A percentile compares a stretch with the other conserved stretches of the same genome.
phyloP scores from a whole-genome alignment of 2,888 invertebrate species.

The Drosophila parthenogenetica region DNA sequence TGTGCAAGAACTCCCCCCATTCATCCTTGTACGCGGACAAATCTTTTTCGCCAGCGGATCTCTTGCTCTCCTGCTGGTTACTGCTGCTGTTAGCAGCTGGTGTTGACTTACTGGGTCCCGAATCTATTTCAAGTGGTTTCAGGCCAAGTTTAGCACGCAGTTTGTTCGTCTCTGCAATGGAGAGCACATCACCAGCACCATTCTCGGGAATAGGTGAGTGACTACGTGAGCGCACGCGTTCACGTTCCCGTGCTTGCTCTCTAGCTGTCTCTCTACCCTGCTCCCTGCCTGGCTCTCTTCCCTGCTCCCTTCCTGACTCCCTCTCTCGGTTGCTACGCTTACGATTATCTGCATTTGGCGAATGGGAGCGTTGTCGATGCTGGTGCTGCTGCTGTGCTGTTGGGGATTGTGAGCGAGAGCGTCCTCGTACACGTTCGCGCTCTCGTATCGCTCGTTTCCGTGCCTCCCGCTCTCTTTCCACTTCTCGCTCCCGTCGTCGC shows the following conservation, averaged over 20 bases:
- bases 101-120: conserved; percentile 82
- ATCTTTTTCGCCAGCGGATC: conserved; percentile 69
- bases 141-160: conserved; percentile 96
- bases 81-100: conserved; percentile 35
- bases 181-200: conserved; percentile 87
- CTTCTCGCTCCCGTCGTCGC: conserved; percentile 56
- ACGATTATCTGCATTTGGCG: conserved; percentile 64
- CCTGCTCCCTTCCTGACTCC: background rate
- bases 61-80: conserved; percentile 49
- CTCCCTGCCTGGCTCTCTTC: background rate
- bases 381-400: background rate
- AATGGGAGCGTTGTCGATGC: conserved; percentile 65
- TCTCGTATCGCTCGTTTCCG: conserved; percentile 46
- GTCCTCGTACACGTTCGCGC: conserved; percentile 50
- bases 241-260: conserved; percentile 26
- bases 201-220: conserved; percentile 83
- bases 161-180: conserved; percentile 94
- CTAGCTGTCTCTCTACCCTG: conserved; percentile 33
- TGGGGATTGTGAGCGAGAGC: conserved; percentile 49
- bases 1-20: conserved; percentile 93
- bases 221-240: conserved; percentile 47
- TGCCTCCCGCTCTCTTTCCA: conserved; percentile 63
- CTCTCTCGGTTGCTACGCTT: conserved; percentile 28
- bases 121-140: conserved; percentile 92
- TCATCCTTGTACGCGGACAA: conserved; percentile 83